Percentiles rank a stretch among this genome's conserved stretches.
Conservation (phyloP, 2,888 invertebrate genomes). For the Pilophorus perplexus region DNA sequence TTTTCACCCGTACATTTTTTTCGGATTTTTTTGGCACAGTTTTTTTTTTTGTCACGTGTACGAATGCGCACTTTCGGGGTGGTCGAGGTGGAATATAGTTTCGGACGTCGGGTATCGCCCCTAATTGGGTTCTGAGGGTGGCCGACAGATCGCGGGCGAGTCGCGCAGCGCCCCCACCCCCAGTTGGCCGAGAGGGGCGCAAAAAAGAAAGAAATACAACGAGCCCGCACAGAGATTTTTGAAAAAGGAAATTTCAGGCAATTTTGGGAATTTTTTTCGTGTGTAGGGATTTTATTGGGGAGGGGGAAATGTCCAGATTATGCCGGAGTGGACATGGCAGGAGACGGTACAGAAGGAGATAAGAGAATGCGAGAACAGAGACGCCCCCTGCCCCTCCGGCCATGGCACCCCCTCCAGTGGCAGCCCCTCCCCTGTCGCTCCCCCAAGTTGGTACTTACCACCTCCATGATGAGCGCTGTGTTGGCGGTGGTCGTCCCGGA, state of each 20-base stretch:
- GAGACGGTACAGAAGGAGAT: constrained; percentile 35
- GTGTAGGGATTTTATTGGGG: too few species aligned
- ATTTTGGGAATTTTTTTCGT: neutral
- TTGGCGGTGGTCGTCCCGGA: constrained; percentile 46
- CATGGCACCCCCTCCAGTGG: constrained; percentile 7
- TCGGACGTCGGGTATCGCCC: neutral
- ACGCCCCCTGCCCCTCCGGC: constrained; percentile 17
- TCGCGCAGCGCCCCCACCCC: constrained; percentile 7
- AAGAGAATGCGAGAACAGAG: constrained; percentile 32
- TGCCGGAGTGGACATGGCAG: neutral
- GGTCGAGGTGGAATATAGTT: neutral
- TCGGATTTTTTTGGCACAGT: neutral
- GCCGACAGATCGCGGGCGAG: constrained; percentile 27
- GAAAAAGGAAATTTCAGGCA: too few species aligned
- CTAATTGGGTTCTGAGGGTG: constrained; percentile 10
- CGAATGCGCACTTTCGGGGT: neutral
- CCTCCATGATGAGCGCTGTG: constrained; percentile 50
- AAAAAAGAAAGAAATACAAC: too few species aligned
- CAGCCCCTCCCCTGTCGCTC: constrained; percentile 27
- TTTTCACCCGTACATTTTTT: constrained; percentile 19
- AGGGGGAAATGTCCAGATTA: constrained; percentile 3
- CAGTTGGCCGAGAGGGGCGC: neutral
- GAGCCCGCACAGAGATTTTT: too few species aligned
- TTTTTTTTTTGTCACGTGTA: neutral
- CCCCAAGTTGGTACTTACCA: constrained; percentile 47